Conservation (phyloP, 2,113 vertebrate species). For the Dicentrarchus labrax region DNA sequence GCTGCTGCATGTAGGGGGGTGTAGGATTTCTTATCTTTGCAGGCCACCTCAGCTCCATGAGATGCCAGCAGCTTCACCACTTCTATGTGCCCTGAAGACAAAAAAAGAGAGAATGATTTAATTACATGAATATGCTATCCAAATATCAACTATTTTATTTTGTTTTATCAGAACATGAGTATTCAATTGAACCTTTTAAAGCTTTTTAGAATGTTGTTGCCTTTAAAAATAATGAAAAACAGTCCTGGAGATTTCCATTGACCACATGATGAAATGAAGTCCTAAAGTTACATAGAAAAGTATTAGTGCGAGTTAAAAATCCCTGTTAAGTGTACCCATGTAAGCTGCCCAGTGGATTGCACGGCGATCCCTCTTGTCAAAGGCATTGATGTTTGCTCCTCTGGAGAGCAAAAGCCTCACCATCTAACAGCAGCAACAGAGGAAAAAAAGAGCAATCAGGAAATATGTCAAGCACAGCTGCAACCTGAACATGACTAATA, state of each 20-base stretch:
- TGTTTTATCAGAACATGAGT: not conserved
- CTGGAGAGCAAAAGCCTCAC: constrained; percentile 95
- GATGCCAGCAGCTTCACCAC: constrained; percentile 95
- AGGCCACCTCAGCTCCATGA: constrained; percentile 95
- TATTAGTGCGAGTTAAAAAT: constrained; percentile 1
- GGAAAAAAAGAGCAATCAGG: constrained; percentile 4
- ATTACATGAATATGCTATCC: not conserved
- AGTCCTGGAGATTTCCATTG: not conserved
- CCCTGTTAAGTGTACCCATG: constrained; percentile 94
- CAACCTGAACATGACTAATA: constrained; percentile 10
- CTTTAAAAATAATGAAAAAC: not conserved
- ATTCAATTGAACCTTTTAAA: not conserved
- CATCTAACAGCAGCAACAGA: constrained; percentile 87
- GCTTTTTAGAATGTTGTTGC: not conserved
- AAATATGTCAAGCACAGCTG: constrained; percentile 9
- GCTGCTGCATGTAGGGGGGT: constrained; percentile 96
- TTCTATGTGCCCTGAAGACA: constrained; percentile 92
- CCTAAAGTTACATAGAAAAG: not conserved
- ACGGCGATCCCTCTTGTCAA: constrained; percentile 99
- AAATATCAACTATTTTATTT: not conserved
- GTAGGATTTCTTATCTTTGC: constrained; percentile 98
- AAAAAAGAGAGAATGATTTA: not conserved
- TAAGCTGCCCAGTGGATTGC: constrained; percentile 99
- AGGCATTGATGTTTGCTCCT: constrained; percentile 99
- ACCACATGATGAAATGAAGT: not conserved